These are phyloP conservation scores for Caenorhabditis sulstoni DNA, from an alignment of 2,888 invertebrate species.

Conservation along the genomic window DNA sequence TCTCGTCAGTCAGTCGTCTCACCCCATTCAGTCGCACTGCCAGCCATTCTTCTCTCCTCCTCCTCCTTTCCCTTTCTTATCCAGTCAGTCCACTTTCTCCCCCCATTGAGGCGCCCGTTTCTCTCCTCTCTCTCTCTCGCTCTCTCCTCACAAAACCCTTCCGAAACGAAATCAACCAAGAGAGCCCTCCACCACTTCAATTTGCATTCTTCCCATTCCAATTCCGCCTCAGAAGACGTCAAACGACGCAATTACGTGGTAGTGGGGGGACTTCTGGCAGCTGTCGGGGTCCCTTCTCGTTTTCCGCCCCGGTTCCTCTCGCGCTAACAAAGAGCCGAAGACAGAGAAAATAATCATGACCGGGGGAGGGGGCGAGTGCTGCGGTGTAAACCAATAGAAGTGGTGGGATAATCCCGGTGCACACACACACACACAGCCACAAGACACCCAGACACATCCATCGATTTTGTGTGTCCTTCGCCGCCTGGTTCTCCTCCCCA, in stretches of 20 bases:
- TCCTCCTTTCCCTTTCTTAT: background rate
- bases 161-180: conserved; percentile 25
- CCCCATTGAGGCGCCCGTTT: background rate
- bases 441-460: background rate
- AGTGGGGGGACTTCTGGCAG: conserved; percentile 22
- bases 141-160: background rate
- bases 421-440: conserved; percentile 27
- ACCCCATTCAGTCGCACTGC: background rate
- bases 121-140: conserved; percentile 4
- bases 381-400: conserved; percentile 58
- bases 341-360: conserved; percentile 53
- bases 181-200: conserved; percentile 33
- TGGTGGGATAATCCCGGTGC: conserved; percentile 56
- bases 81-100: background rate
- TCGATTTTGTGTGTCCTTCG: conserved; percentile 12
- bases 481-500: no score
- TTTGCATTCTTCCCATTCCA: conserved; percentile 54
- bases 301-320: background rate
- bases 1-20: background rate
- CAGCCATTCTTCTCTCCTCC: background rate
- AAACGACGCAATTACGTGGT: conserved; percentile 49
- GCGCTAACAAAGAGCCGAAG: conserved; percentile 1
- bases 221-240: conserved; percentile 30
- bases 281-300: conserved; percentile 5
- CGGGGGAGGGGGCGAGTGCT: background rate